Evolutionary conservation across 2,888 invertebrate species (phyloP).

Genomic region (Mellilla xanthometata): DNA sequence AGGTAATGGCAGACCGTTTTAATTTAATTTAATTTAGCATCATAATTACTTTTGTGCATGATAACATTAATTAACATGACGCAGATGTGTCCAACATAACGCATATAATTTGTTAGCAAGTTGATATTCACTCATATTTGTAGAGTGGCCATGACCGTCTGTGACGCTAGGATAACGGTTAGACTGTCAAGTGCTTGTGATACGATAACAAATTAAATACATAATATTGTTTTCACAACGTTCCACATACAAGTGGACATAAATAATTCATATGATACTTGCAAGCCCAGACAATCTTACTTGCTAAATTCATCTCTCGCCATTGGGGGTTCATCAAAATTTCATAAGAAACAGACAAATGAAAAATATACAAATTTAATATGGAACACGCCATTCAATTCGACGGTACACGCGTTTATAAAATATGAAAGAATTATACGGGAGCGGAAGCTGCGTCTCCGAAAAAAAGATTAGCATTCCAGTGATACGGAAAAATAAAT

Average conservation of each 20-base stretch:
- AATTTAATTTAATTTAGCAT: too few relatives aligned
- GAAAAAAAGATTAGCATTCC: conserved; percentile 25
- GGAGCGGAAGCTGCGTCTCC: conserved; percentile 22
- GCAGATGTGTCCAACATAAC: too few relatives aligned
- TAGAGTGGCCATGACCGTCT: conserved; percentile 1
- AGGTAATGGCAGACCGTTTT: neutral
- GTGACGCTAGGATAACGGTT: too few relatives aligned
- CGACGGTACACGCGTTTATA: too few relatives aligned
- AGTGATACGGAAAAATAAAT: conserved; percentile 34
- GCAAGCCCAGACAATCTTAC: conserved; percentile 29
- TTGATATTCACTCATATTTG: neutral
- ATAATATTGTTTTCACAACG: neutral
- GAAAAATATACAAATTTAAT: conserved; percentile 12
- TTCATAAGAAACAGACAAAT: conserved; percentile 19
- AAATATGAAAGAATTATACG: neutral
- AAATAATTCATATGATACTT: conserved; percentile 30
- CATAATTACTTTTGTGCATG: too few relatives aligned
- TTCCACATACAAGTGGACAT: conserved; percentile 15
- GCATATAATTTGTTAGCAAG: too few relatives aligned
- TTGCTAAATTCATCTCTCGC: conserved; percentile 27
- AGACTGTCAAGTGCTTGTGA: neutral
- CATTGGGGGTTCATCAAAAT: conserved; percentile 7
- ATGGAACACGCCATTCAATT: conserved; percentile 2
- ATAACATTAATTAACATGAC: too few relatives aligned
- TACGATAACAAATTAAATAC: neutral